Evolutionary conservation across 2,888 invertebrate genomes (phyloP).

Genomic region (Acanthococcus lagerstroemiae): DNA sequence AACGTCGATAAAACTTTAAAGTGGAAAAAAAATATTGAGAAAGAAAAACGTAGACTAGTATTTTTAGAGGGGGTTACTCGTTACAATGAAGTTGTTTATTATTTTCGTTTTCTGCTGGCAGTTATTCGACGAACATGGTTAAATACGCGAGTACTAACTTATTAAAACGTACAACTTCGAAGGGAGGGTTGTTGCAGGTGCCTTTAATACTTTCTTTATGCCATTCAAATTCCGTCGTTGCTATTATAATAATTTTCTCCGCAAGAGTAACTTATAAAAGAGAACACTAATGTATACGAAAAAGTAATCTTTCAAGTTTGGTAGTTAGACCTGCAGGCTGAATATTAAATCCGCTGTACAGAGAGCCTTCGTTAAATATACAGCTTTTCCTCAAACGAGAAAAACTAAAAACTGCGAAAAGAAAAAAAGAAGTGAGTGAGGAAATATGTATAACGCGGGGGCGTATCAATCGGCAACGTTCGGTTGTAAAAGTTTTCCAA

Average conservation of each 20-base stretch:
- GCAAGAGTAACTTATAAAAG: conserved; percentile 16
- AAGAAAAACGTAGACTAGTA: not conserved
- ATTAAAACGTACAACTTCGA: conserved; percentile 22
- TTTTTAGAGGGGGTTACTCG: not conserved
- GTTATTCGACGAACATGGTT: conserved; percentile 21
- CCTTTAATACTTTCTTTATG: conserved; percentile 26
- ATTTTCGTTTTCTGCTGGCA: conserved; percentile 4
- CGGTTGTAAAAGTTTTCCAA: too few relatives aligned
- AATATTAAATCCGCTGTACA: conserved; percentile 15
- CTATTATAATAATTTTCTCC: conserved; percentile 23
- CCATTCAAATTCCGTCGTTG: conserved; percentile 19
- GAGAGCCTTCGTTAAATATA: not conserved
- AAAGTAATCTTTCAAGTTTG: conserved; percentile 25
- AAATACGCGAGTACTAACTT: conserved; percentile 25
- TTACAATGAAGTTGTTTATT: conserved; percentile 16
- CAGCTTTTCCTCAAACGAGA: not conserved
- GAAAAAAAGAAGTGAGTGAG: not conserved
- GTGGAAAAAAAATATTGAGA: not conserved
- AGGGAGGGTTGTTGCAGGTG: conserved; percentile 21
- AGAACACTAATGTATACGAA: conserved; percentile 9
- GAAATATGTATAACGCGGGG: too few relatives aligned
- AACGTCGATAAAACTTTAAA: not conserved
- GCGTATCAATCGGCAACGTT: too few relatives aligned
- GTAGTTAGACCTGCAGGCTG: conserved; percentile 7
- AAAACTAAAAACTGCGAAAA: not conserved